Evolutionary conservation across 2,888 invertebrate species (phyloP).

Genomic region (Drosophila quasianomalipes): DNA sequence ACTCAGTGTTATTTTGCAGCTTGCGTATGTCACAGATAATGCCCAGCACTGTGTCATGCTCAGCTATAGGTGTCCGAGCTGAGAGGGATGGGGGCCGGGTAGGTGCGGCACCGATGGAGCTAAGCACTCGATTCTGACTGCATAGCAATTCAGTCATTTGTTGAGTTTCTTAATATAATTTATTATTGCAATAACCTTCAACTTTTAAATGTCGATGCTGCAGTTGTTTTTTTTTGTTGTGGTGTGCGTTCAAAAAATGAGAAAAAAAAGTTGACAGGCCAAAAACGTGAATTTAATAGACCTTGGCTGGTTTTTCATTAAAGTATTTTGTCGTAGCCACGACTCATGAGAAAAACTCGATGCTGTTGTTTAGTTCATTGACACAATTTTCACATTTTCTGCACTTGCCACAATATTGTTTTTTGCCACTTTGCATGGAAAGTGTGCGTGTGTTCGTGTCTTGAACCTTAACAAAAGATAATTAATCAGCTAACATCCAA

Average conservation of each 20-base stretch:
- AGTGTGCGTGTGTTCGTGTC: background rate
- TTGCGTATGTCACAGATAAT: constrained; percentile 52
- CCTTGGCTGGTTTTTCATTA: constrained; percentile 48
- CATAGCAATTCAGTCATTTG: constrained; percentile 19
- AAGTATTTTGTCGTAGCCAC: constrained; percentile 10
- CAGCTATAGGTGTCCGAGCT: constrained; percentile 31
- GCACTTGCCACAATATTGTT: background rate
- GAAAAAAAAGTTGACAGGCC: constrained; percentile 16
- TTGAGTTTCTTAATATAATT: constrained; percentile 48
- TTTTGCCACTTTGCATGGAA: background rate
- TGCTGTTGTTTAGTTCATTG: constrained; percentile 61
- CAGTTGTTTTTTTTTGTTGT: constrained; percentile 21
- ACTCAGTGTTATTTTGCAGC: background rate
- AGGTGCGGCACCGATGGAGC: background rate
- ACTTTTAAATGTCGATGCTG: constrained; percentile 65
- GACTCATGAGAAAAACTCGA: constrained; percentile 50
- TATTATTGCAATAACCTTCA: constrained; percentile 73
- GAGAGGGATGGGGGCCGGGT: background rate
- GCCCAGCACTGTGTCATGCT: constrained; percentile 67
- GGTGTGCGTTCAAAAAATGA: background rate
- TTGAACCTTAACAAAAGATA: background rate
- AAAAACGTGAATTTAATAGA: constrained; percentile 69
- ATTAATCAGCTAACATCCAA: background rate
- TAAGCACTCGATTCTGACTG: constrained; percentile 13
- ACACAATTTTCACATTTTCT: constrained; percentile 53